phyloP scores from a whole-genome alignment of 2,888 invertebrate species.

The Lasioglossum lativentre region DNA sequence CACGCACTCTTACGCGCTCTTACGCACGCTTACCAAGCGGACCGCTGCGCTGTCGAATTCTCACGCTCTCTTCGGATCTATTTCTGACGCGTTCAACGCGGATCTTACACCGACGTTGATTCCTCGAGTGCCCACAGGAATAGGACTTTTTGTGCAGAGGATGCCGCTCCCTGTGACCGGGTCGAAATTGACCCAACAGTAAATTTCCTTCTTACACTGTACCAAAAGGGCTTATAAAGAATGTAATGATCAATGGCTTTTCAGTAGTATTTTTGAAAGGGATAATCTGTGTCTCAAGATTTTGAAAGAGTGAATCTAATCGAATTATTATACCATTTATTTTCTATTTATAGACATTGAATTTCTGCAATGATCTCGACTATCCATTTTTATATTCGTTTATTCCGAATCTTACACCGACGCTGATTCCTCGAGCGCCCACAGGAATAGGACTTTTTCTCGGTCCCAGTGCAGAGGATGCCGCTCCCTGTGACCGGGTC shows the following conservation, averaged over 20 bases:
- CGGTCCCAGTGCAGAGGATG: background rate
- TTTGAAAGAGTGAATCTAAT: too few species aligned
- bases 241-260: too few species aligned
- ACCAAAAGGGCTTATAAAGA: too few species aligned
- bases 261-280: too few species aligned
- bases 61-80: conserved; percentile 73
- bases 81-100: conserved; percentile 42
- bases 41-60: conserved; percentile 68
- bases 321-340: too few species aligned
- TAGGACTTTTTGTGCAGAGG: background rate
- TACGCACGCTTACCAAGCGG: conserved; percentile 65
- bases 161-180: background rate
- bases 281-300: too few species aligned
- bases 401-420: background rate
- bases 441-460: background rate
- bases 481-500: background rate
- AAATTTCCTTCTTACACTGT: too few species aligned
- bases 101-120: background rate
- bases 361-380: too few species aligned
- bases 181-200: background rate
- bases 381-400: too few species aligned
- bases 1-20: conserved; percentile 74
- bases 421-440: background rate
- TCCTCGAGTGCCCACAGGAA: background rate
- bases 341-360: too few species aligned